phyloP scores from a whole-genome alignment of 2,113 vertebrate genomes.

The Arizona elegans region DNA sequence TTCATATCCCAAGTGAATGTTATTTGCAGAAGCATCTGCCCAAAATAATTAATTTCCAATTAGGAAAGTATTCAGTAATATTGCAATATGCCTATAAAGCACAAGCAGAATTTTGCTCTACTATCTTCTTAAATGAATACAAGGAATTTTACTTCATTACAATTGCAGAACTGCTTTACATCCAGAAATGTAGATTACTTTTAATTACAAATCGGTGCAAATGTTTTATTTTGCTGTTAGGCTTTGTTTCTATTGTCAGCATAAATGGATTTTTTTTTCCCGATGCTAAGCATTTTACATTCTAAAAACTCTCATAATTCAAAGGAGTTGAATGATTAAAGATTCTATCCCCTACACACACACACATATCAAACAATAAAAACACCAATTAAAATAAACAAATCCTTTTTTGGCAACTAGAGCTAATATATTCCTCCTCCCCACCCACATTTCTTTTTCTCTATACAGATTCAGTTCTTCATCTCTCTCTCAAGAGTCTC shows the following conservation, averaged over 20 bases:
- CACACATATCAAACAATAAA: not conserved
- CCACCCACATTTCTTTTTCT: not conserved
- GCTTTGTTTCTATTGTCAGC: conserved; percentile 36
- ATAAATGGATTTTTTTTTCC: conserved; percentile 15
- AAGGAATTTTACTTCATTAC: conserved; percentile 12
- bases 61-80: not conserved
- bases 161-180: not conserved
- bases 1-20: not conserved
- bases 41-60: not conserved
- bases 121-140: conserved; percentile 1
- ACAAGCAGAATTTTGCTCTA: conserved; percentile 1
- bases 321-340: conserved; percentile 44
- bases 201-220: conserved; percentile 23
- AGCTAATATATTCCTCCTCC: not conserved
- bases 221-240: conserved; percentile 25
- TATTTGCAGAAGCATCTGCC: not conserved
- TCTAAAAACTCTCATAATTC: conserved; percentile 23
- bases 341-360: conserved; percentile 7
- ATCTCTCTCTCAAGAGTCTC: too few relatives aligned
- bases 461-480: not conserved
- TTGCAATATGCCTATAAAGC: conserved; percentile 17
- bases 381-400: conserved; percentile 5
- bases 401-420: conserved; percentile 6
- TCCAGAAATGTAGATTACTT: conserved; percentile 22
- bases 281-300: conserved; percentile 38